These are phyloP conservation scores for Athalia rosae DNA, from an alignment of 2,888 invertebrate genomes.

Conservation along the genomic window DNA sequence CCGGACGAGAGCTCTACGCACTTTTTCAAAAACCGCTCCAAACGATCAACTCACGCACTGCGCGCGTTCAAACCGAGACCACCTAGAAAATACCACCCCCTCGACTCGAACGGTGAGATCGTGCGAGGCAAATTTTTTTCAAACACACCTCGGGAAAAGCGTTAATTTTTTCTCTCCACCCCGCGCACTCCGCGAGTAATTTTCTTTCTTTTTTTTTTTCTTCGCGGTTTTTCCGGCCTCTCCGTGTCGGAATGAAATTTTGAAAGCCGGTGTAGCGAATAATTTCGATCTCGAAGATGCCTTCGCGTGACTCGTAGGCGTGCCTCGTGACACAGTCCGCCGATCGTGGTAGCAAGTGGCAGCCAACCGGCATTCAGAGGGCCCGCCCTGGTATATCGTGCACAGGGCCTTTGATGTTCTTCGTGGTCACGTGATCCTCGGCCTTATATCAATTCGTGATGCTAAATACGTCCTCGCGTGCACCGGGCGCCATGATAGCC, in stretches of 20 bases:
- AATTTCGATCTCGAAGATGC: slow-evolving; percentile 47
- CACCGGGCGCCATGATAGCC: slow-evolving; percentile 43
- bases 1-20: slow-evolving; percentile 22
- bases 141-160: background rate
- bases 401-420: slow-evolving; percentile 62
- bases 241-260: background rate
- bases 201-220: background rate
- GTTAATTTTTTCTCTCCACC: background rate
- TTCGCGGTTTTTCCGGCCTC: slow-evolving; percentile 1
- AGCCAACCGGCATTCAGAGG: slow-evolving; percentile 67
- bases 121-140: background rate
- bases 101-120: too few relatives aligned
- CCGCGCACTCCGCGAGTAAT: background rate
- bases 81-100: too few relatives aligned
- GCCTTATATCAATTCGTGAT: slow-evolving; percentile 64
- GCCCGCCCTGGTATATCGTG: slow-evolving; percentile 58
- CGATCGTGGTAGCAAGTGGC: slow-evolving; percentile 55
- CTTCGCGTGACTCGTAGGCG: slow-evolving; percentile 71
- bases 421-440: slow-evolving; percentile 63
- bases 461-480: slow-evolving; percentile 71
- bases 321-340: slow-evolving; percentile 68
- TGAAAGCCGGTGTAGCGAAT: slow-evolving; percentile 29
- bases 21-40: slow-evolving; percentile 16
- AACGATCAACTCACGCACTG: too few relatives aligned
- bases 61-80: background rate